Evolutionary conservation across 2,797 vertebrate genomes (phyloP).

Genomic region (Sparidentex hasta): DNA sequence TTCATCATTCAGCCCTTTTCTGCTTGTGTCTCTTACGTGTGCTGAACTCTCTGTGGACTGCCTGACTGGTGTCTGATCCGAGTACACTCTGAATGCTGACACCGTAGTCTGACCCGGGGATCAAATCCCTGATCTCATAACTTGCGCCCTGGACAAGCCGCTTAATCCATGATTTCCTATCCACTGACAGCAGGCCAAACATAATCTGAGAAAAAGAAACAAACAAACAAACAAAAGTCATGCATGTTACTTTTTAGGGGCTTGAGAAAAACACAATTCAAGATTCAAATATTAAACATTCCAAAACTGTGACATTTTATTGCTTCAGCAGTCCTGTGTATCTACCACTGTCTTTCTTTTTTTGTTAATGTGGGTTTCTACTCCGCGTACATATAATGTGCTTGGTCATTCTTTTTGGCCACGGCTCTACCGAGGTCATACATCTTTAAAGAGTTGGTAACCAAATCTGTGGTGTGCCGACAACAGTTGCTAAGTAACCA

Average conservation of each 20-base stretch:
- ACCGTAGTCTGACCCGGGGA: slow-evolving; percentile 87
- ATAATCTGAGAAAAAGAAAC: slow-evolving; percentile 77
- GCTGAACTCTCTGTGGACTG: slow-evolving; percentile 81
- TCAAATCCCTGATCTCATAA: slow-evolving; percentile 85
- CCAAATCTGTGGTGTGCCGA: slow-evolving; percentile 85
- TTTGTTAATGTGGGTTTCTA: slow-evolving; percentile 23
- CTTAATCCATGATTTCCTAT: slow-evolving; percentile 71
- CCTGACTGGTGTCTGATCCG: slow-evolving; percentile 83
- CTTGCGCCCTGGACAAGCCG: slow-evolving; percentile 71
- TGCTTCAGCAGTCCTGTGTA: not conserved
- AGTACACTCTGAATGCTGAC: slow-evolving; percentile 88
- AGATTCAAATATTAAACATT: not conserved
- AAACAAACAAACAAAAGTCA: not conserved
- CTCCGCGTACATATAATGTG: slow-evolving; percentile 36
- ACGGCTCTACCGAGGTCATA: slow-evolving; percentile 76
- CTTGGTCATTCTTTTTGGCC: slow-evolving; percentile 75
- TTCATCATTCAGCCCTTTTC: too few species aligned
- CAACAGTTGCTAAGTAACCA: slow-evolving; percentile 87
- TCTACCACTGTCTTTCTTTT: not conserved
- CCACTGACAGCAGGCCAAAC: slow-evolving; percentile 66
- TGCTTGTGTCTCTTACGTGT: slow-evolving; percentile 86
- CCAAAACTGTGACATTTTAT: not conserved
- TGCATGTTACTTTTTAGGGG: not conserved
- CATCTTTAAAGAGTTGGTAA: slow-evolving; percentile 94
- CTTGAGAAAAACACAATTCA: not conserved